Conservation (phyloP, 2,888 invertebrate genomes). For the Drosophila niveifrons region DNA sequence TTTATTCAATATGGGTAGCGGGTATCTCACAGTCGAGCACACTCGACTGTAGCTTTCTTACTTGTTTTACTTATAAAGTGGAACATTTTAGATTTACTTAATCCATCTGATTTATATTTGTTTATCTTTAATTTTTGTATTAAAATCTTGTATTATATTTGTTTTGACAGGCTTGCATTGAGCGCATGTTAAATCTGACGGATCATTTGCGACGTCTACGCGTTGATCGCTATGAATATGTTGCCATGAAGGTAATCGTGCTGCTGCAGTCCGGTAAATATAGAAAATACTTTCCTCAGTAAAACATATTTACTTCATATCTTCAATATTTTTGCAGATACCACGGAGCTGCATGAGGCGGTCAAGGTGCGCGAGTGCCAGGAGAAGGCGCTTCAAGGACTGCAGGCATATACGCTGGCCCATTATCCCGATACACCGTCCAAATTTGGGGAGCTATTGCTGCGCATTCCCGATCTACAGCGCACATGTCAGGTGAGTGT, state of each 20-base stretch:
- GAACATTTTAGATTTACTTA: background rate
- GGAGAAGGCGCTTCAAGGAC: constrained; percentile 95
- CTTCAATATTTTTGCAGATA: constrained; percentile 87
- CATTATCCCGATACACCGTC: constrained; percentile 97
- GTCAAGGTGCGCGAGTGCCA: constrained; percentile 97
- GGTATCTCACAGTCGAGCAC: too few species aligned
- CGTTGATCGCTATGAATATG: constrained; percentile 98
- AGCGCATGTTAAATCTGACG: constrained; percentile 97
- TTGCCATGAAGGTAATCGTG: constrained; percentile 97
- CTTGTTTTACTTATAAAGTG: background rate
- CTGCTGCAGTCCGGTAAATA: constrained; percentile 94
- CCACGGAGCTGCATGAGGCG: constrained; percentile 96
- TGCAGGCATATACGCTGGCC: constrained; percentile 94
- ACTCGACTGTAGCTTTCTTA: too few species aligned
- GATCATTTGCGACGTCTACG: constrained; percentile 95
- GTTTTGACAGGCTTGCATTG: constrained; percentile 90
- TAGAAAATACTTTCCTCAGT: too few species aligned
- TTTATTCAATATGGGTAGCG: too few species aligned
- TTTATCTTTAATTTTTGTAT: background rate
- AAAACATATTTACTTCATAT: background rate
- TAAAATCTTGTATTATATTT: background rate
- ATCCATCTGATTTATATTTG: background rate
- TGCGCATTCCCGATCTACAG: constrained; percentile 97
- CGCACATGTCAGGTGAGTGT: constrained; percentile 93
- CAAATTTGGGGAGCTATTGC: constrained; percentile 96